phyloP scores from a whole-genome alignment of 2,113 vertebrate genomes.

The Alexandromys fortis region DNA sequence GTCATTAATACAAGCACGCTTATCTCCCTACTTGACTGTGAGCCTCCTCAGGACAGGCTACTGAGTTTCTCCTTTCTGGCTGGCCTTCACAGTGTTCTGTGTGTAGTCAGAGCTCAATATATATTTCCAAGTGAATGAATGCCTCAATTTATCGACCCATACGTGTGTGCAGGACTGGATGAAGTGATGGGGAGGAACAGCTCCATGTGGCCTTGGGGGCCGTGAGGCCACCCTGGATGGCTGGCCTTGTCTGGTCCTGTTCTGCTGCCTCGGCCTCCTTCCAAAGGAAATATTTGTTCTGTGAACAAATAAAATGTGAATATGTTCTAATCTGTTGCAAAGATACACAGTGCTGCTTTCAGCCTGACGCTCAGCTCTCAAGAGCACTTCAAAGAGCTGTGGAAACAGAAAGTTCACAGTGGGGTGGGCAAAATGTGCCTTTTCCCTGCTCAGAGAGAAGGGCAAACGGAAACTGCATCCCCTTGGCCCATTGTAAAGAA shows the following conservation, averaged over 20 bases:
- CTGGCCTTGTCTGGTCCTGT: constrained; percentile 60
- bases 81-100: neutral
- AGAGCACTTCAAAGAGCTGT: constrained; percentile 74
- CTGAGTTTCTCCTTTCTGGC: neutral
- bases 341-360: constrained; percentile 76
- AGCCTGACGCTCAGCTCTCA: constrained; percentile 59
- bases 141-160: neutral
- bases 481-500: constrained; percentile 20
- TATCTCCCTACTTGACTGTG: neutral
- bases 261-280: constrained; percentile 56
- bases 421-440: constrained; percentile 3
- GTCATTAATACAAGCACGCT: constrained; percentile 38
- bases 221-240: neutral
- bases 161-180: neutral
- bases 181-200: neutral
- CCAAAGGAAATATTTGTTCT: constrained; percentile 81
- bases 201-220: neutral
- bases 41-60: constrained; percentile 1
- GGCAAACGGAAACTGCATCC: neutral
- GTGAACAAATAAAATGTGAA: constrained; percentile 78
- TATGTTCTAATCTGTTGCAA: constrained; percentile 80
- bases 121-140: constrained; percentile 36
- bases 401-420: constrained; percentile 49
- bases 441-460: constrained; percentile 44
- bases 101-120: neutral